These are phyloP conservation scores for Sinhomidia bicolor DNA, from an alignment of 2,888 invertebrate species.

Conservation along the genomic window DNA sequence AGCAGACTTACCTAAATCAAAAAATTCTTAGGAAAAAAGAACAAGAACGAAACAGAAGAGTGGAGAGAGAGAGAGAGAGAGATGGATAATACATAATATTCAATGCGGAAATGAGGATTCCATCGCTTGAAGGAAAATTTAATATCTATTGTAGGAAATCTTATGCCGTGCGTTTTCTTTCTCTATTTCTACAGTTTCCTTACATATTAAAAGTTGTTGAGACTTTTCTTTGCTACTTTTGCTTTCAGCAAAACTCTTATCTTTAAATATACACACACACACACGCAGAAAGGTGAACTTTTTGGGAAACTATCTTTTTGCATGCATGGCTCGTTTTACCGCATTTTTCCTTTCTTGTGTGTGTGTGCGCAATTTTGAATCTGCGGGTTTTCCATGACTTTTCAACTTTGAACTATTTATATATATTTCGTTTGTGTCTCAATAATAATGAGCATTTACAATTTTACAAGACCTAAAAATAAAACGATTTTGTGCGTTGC, in stretches of 20 bases:
- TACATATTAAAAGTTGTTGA: not conserved
- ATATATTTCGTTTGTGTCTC: too few species aligned
- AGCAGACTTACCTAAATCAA: not conserved
- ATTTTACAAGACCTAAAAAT: not conserved
- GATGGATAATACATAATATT: constrained; percentile 19
- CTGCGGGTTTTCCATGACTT: too few species aligned
- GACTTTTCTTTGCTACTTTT: not conserved
- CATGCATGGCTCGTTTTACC: constrained; percentile 35
- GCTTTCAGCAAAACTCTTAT: not conserved
- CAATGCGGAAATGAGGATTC: constrained; percentile 63
- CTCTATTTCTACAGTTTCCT: not conserved
- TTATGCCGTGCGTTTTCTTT: not conserved
- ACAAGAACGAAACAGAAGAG: constrained; percentile 30
- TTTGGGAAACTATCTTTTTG: not conserved
- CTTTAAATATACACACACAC: not conserved
- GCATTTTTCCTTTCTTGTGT: not conserved
- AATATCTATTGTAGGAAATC: constrained; percentile 50
- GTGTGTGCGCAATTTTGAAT: not conserved
- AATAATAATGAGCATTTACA: too few species aligned
- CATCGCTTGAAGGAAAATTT: constrained; percentile 62
- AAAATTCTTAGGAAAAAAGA: not conserved
- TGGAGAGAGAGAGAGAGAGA: too few species aligned
- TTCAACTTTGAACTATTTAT: too few species aligned
- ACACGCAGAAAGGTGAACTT: not conserved
- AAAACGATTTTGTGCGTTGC: too few species aligned